phyloP scores from a whole-genome alignment of 1,140 invertebrate species.

The Chironomus tepperi region DNA sequence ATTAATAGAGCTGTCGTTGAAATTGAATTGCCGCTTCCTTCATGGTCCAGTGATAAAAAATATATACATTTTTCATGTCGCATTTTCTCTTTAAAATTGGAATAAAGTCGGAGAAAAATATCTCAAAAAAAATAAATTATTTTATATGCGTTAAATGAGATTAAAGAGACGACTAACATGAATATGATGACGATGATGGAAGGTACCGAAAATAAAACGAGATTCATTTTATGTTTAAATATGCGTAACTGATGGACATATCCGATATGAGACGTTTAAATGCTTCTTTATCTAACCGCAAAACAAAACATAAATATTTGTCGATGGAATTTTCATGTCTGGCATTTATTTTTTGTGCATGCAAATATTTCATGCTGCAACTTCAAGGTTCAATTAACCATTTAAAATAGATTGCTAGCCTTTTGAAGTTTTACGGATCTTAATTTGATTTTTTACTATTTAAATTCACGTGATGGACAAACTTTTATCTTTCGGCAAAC shows the following conservation, averaged over 20 bases:
- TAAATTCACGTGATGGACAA: too few species aligned
- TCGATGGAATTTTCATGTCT: too few species aligned
- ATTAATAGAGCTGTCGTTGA: constrained; percentile 7
- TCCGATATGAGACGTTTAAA: background rate
- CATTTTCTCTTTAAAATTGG: background rate
- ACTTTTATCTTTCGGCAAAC: too few species aligned
- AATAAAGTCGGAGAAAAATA: too few species aligned
- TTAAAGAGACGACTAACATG: background rate
- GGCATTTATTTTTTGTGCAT: too few species aligned
- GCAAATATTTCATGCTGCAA: too few species aligned
- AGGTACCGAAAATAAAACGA: background rate
- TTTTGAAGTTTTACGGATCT: too few species aligned
- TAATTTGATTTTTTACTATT: too few species aligned
- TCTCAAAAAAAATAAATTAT: background rate
- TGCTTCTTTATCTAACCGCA: too few species aligned
- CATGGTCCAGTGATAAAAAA: background rate
- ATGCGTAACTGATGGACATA: constrained; percentile 6
- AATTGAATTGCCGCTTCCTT: constrained; percentile 7
- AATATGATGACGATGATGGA: background rate
- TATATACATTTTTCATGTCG: background rate
- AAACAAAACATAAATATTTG: too few species aligned
- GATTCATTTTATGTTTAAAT: background rate
- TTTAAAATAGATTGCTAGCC: too few species aligned
- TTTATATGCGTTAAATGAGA: background rate
- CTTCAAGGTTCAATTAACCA: too few species aligned